Percentiles rank a stretch among this genome's conserved stretches.
These are phyloP conservation scores for Ahaetulla prasina DNA, from an alignment of 2,113 vertebrate genomes.

Conservation along the genomic window DNA sequence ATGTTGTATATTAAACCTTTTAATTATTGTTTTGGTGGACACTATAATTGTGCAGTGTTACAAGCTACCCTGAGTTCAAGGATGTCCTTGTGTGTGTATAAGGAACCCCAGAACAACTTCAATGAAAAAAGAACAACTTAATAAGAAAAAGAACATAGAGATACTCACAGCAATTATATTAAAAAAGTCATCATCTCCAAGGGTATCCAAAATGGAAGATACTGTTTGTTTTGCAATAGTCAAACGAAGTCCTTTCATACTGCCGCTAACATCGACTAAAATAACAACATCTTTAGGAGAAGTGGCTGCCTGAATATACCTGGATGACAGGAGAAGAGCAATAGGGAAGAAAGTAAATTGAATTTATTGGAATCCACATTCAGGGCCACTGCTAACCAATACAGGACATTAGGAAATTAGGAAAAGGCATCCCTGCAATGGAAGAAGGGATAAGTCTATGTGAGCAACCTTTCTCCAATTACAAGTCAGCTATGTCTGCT, in stretches of 20 bases:
- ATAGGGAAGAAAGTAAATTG: slow-evolving; percentile 1
- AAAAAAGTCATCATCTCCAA: slow-evolving; percentile 98
- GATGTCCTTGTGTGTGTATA: not conserved
- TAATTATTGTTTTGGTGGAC: not conserved
- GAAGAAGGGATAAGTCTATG: not conserved
- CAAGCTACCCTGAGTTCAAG: not conserved
- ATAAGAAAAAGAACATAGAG: not conserved
- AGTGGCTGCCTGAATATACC: slow-evolving; percentile 98
- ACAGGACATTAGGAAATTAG: not conserved
- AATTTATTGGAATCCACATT: slow-evolving; percentile 4
- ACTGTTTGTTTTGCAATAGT: slow-evolving; percentile 97
- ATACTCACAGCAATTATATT: slow-evolving; percentile 94
- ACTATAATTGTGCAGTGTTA: not conserved
- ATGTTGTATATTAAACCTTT: not conserved
- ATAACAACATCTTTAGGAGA: slow-evolving; percentile 97
- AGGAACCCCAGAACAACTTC: not conserved
- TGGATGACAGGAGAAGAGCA: slow-evolving; percentile 48
- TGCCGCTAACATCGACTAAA: slow-evolving; percentile 94
- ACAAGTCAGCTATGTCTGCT: not conserved
- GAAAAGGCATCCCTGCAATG: not conserved
- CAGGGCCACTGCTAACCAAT: not conserved
- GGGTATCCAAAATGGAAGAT: slow-evolving; percentile 95
- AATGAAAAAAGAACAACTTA: not conserved
- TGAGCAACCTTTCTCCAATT: not conserved
- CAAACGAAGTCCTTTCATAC: slow-evolving; percentile 96